Evolutionary conservation across 2,888 invertebrate genomes (phyloP), one percentile per base, ranked within the genome.

Genomic region (Lingula anatina): DNA sequence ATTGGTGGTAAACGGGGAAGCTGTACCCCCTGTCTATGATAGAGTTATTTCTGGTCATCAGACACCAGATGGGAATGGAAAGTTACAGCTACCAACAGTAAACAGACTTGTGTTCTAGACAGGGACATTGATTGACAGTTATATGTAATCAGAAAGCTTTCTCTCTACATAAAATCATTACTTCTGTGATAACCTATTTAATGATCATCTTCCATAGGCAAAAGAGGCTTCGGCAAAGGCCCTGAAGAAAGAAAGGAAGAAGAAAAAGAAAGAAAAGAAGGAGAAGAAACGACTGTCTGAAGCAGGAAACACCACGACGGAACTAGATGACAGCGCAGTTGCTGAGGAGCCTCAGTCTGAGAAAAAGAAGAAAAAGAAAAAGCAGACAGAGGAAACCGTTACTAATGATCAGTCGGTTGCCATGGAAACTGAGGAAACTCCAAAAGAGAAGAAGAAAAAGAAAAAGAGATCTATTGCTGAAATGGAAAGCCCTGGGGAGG

Each of bases 261-360:
- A 66, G 51, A 66, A 67, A 42, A 71, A 64, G 56, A 70, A 68
- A 53, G 65, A 58, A 56, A 68, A 63, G 56, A 70, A 62, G 52
- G 67, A 63, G 46, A 57, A 61, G 5, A 60, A 54, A 15, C 24
- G 38, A 36, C 37, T 3, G 43, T 31, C n/a, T 28, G 20, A 2
- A 27, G 27, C 49, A 15, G 48, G 43, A 5, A 25, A 27, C 25
- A 46, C 50, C 18, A 42, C 41, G 5, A 46, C 41, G 24, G 49
- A 51, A 15, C 47, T 46, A 3, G 50, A 50, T 18, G 37, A 45
- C 49, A 50, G 49, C 44, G 47, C 38, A 25, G 46, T 25, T 4
- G 36, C 38, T 12, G 50, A 47, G 20, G 50, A 51, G 20, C 49
- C 51, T 5, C 54, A 53, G 12, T 57, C 55, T 5, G 52, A 51